Evolutionary conservation across 2,797 vertebrate genomes (phyloP).

Genomic region (Thamnophis elegans): DNA sequence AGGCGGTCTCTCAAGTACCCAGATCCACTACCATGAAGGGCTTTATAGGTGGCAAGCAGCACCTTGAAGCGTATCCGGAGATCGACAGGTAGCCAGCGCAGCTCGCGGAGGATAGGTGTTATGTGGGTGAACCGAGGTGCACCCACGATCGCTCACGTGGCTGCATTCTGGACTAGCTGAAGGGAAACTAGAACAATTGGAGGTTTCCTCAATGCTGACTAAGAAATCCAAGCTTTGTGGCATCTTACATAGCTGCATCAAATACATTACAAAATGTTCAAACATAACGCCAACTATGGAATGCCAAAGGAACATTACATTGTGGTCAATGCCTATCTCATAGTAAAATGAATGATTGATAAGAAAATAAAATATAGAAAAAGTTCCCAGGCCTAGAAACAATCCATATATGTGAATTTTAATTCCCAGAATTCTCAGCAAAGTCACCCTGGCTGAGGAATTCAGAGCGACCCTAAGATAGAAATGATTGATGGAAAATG

Average conservation of each 20-base stretch:
- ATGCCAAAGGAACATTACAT: background rate
- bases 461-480: background rate
- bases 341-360: background rate
- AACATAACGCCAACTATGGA: background rate
- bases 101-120: too few relatives aligned
- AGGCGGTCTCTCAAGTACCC: too few relatives aligned
- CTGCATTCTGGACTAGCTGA: too few relatives aligned
- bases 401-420: background rate
- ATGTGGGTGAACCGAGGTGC: too few relatives aligned
- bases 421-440: background rate
- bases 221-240: conserved; percentile 38
- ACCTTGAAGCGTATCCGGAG: too few relatives aligned
- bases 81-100: too few relatives aligned
- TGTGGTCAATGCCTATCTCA: background rate
- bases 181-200: background rate
- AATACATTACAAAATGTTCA: fast-evolving
- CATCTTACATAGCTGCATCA: conserved; percentile 27
- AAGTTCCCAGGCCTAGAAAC: background rate
- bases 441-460: background rate
- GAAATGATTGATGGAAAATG: background rate
- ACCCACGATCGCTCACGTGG: too few relatives aligned
- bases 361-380: background rate
- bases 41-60: too few relatives aligned
- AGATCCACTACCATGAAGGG: too few relatives aligned
- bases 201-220: conserved; percentile 40